Evolutionary conservation across 2,797 vertebrate genomes (phyloP).

Genomic region (Macrochelys suwanniensis): DNA sequence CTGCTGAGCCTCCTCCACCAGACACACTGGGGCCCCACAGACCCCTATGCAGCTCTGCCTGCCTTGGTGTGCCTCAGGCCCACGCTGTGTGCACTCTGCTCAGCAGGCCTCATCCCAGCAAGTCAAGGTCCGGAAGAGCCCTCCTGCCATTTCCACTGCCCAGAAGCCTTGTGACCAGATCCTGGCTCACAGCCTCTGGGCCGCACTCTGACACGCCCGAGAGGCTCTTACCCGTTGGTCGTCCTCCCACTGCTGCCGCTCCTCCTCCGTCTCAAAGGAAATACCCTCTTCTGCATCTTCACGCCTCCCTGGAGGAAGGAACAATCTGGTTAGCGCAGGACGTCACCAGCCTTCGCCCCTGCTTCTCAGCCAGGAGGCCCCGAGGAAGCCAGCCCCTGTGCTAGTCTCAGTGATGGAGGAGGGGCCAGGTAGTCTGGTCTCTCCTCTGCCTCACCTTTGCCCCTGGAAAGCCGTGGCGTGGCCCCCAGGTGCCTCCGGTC

Average conservation of each 20-base stretch:
- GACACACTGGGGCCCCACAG: not conserved
- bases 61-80: not conserved
- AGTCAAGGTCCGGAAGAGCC: not conserved
- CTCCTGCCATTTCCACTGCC: not conserved
- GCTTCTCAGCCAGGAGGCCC: too few species aligned
- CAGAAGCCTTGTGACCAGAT: not conserved
- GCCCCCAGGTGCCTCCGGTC: conserved; percentile 93
- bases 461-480: conserved; percentile 94
- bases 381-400: rapidly evolving
- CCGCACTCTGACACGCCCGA: rapidly evolving
- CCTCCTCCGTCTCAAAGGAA: conserved; percentile 91
- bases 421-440: rapidly evolving
- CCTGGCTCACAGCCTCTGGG: rapidly evolving
- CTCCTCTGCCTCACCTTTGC: conserved; percentile 86
- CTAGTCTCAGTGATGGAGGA: not conserved
- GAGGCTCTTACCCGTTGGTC: conserved; percentile 90
- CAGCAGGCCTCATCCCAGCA: not conserved
- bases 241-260: conserved; percentile 96
- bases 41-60: not conserved
- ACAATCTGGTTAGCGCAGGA: rapidly evolving
- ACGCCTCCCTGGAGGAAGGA: conserved; percentile 82
- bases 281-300: conserved; percentile 90
- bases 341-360: not conserved
- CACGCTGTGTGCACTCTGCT: not conserved
- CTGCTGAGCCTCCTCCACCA: not conserved